Base-by-base conservation (phyloP, 2,888 invertebrate genomes). In the Nomada flava region DNA sequence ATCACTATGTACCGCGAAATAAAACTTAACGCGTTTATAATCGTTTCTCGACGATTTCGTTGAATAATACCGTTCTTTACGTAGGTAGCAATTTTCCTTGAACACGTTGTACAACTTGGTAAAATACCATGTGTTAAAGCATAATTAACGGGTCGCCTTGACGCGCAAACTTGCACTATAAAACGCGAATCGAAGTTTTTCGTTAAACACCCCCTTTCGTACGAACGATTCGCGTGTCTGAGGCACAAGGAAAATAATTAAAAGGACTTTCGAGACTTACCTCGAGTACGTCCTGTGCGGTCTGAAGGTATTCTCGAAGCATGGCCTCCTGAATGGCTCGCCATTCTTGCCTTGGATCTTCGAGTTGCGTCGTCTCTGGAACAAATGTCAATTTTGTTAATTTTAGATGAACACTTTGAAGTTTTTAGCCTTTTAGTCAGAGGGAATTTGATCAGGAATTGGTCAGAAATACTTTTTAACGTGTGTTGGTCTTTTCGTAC, bases 321-420 rank as follows among this genome's bases (percentile, higher is more conserved):
- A 99, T 99, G 87, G 97, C 97, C 95, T 99, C 98, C 95, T 99
- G 99, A 91, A 98, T 97, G 91, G 97, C 97, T 92, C 98, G 96
- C 99, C 99, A 99, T 96, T 98, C 98, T 95, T 98, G 96, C 91
- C 99, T 95, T 85, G 99, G 99, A 94, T 99, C 99, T 95, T 99
- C 99, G 86, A 99, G 95, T 95, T 99, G 99, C 93, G 98, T 99
- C 92, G 97, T 96, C 95, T 98, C 98, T 98, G 95, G 53, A 55
- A 68, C 15, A 23, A 57, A 50, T 42, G 18, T 20, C 53, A 50
- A 53, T 26, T 2, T 53, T 36, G 29, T 65, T 52, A 52, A 2
- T 52, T 52, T 53, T 53, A 53, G n/a, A 18, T 7, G n/a, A 18
- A n/a, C n/a, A 53, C 7, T 36, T 36, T 36, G 36, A 36, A 7